Conservation (phyloP, 2,888 invertebrate species). For the Cheilosia impressa region DNA sequence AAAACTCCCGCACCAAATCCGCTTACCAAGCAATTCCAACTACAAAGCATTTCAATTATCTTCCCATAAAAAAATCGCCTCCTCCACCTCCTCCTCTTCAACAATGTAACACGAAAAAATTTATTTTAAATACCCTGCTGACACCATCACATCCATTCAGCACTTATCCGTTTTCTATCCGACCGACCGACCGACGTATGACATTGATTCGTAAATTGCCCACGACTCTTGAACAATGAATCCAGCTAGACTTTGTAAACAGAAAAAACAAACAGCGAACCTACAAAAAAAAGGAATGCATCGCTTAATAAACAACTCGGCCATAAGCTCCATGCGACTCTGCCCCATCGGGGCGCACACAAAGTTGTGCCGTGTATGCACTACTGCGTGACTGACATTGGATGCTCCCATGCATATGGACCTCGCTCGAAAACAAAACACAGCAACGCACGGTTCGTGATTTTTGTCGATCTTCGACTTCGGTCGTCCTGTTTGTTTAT, state of each 20-base stretch:
- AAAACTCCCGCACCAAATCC: neutral
- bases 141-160: conserved; percentile 46
- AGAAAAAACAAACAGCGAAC: conserved; percentile 29
- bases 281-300: conserved; percentile 23
- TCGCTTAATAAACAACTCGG: conserved; percentile 28
- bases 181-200: conserved; percentile 26
- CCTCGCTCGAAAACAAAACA: conserved; percentile 14
- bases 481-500: conserved; percentile 58
- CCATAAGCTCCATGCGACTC: conserved; percentile 45
- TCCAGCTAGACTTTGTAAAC: conserved; percentile 40
- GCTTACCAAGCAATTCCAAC: neutral
- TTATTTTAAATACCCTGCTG: conserved; percentile 40
- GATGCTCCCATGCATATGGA: neutral
- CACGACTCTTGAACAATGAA: conserved; percentile 56
- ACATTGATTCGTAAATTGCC: conserved; percentile 70
- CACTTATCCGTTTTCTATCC: conserved; percentile 55
- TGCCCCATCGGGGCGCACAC: conserved; percentile 5
- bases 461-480: conserved; percentile 20
- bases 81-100: conserved; percentile 7
- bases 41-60: conserved; percentile 18
- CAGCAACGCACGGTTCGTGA: conserved; percentile 45
- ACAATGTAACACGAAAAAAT: conserved; percentile 43
- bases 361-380: neutral
- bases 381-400: neutral
- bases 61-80: neutral